Evolutionary conservation across 1,140 invertebrate species (phyloP), one percentile per base, ranked within the genome.

Genomic region (Acromyrmex echinatior): DNA sequence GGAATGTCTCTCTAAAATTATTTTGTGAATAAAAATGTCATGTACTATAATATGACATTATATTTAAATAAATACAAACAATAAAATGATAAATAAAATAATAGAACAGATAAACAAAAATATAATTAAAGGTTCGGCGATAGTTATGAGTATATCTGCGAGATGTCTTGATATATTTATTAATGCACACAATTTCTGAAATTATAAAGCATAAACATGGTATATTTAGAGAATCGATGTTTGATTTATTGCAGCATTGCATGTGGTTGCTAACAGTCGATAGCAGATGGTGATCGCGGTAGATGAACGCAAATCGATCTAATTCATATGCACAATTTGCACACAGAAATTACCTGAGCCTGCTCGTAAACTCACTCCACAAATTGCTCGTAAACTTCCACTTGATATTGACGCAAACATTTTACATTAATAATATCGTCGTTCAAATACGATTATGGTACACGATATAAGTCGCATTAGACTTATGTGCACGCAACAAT

Each of bases 391-490:
- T 31, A 78, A 49, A 78, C 10, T 66, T 65, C 45, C 18, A 78
- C 12, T 6, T 7, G 62, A 5, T 53, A 53, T 66, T 51, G 10
- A n/a, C 45, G 10, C 14, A 78, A 49, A 63, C 18, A 66, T 16
- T 66, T 62, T 77, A 6, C 56, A 77, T 62, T 62, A 77, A 73
- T 56, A 77, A 77, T 77, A 25, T 45, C 4, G 16, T 62, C 35
- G 18, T n/a, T 56, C 31, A 16, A n/a, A 39, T n/a, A 7, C 12
- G 25, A 51, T 73, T 73, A 25, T 28, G 5, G 28, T 5, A 14
- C 28, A 21, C 25, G 45, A 51, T n/a, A 12, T 53, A 53, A 51
- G 12, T 21, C 5, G 45, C 14, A 71, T 71, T 71, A 49, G 45
- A 21, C 35, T 49, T 45, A 14, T 3, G 6, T 14, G 6, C 45